These are phyloP conservation scores for Euwallacea fornicatus DNA, from an alignment of 1,140 invertebrate species.

Conservation along the genomic window DNA sequence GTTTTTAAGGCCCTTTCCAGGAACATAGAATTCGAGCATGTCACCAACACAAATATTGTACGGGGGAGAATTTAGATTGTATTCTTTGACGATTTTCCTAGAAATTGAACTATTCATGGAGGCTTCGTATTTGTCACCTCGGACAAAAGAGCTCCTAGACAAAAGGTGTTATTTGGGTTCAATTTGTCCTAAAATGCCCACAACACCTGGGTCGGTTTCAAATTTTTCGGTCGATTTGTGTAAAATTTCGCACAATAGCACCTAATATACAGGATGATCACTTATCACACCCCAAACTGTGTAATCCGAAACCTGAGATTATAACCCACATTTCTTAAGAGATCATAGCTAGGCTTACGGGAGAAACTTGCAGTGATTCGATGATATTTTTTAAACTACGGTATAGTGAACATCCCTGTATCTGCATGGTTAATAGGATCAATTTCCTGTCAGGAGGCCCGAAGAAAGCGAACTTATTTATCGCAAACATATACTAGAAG, in stretches of 20 bases:
- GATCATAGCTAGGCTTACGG: too few species aligned
- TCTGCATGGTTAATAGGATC: conserved; percentile 8
- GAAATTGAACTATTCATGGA: conserved; percentile 17
- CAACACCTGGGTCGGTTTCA: conserved; percentile 23
- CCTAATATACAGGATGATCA: too few species aligned
- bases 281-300: too few species aligned
- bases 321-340: too few species aligned
- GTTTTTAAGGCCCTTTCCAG: too few species aligned
- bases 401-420: conserved; percentile 5
- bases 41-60: too few species aligned
- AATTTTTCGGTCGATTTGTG: neutral
- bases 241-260: too few species aligned
- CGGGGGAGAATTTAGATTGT: too few species aligned
- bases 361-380: too few species aligned
- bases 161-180: conserved; percentile 32
- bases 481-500: conserved; percentile 20
- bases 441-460: conserved; percentile 18
- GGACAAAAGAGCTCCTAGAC: conserved; percentile 13
- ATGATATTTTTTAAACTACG: too few species aligned
- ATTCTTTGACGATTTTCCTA: conserved; percentile 10
- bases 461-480: conserved; percentile 31
- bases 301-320: too few species aligned
- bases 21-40: too few species aligned
- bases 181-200: conserved; percentile 33
- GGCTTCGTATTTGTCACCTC: conserved; percentile 24